Evolutionary conservation across 2,888 invertebrate species (phyloP).

Genomic region (Herminia tarsipennalis): DNA sequence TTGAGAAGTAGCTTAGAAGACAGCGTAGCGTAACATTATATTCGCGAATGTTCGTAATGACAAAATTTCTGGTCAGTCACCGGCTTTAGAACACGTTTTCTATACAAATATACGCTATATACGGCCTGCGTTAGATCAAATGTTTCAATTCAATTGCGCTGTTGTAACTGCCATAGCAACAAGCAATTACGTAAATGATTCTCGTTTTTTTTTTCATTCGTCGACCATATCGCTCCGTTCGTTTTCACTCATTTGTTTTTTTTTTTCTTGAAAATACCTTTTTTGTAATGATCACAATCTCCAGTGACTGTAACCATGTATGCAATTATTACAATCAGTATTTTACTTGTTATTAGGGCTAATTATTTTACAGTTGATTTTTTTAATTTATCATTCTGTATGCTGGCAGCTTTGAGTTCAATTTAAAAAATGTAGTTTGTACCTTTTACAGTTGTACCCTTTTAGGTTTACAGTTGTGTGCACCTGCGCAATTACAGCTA

Average conservation of each 20-base stretch:
- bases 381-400: conserved; percentile 2
- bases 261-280: conserved; percentile 31
- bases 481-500: conserved; percentile 27
- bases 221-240: conserved; percentile 43
- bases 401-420: too few species aligned
- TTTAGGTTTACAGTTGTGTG: conserved; percentile 8
- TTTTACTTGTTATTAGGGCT: conserved; percentile 24
- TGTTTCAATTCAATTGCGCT: conserved; percentile 42
- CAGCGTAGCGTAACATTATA: too few species aligned
- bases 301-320: conserved; percentile 50
- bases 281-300: conserved; percentile 33
- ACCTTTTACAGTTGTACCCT: conserved; percentile 13
- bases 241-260: conserved; percentile 41
- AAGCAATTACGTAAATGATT: conserved; percentile 50
- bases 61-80: too few species aligned
- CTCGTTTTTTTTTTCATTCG: conserved; percentile 42
- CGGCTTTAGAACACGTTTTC: conserved; percentile 31
- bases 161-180: conserved; percentile 52
- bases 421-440: conserved; percentile 20
- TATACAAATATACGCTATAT: conserved; percentile 43
- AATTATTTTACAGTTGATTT: conserved; percentile 30
- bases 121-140: conserved; percentile 43
- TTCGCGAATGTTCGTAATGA: too few species aligned
- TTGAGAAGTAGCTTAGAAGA: too few species aligned
- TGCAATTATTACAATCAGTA: conserved; percentile 43